phyloP scores from a whole-genome alignment of 2,888 invertebrate genomes.

The Aporophyla lueneburgensis region DNA sequence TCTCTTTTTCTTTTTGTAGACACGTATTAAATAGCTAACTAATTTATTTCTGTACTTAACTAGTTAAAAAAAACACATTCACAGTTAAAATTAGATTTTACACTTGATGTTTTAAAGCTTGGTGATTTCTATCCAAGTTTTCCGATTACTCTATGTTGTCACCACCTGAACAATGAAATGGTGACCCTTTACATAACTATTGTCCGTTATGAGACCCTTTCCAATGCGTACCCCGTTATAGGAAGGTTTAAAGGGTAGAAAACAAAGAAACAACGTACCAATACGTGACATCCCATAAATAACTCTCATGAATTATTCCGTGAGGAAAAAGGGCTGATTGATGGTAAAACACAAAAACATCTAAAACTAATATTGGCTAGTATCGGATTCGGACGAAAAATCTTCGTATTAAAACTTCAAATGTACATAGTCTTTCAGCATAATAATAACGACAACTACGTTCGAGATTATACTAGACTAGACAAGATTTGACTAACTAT shows the following conservation, averaged over 20 bases:
- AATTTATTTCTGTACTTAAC: background rate
- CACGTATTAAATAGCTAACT: background rate
- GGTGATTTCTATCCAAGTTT: background rate
- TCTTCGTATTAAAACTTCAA: background rate
- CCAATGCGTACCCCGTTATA: background rate
- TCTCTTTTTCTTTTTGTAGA: no score
- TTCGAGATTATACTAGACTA: background rate
- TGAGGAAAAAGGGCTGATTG: constrained; percentile 21
- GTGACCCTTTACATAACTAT: constrained; percentile 1
- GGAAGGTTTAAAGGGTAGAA: constrained; percentile 4
- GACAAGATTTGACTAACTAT: background rate
- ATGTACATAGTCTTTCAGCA: background rate
- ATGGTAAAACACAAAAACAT: constrained; percentile 24
- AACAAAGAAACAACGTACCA: constrained; percentile 4
- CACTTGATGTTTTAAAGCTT: no score
- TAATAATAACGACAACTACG: background rate
- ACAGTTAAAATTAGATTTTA: background rate
- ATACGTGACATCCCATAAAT: constrained; percentile 48
- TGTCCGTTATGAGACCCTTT: background rate
- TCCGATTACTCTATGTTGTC: background rate
- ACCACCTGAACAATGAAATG: background rate
- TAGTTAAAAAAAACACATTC: background rate
- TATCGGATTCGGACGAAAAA: background rate
- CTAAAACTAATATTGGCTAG: constrained; percentile 4
- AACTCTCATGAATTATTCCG: constrained; percentile 50